These are phyloP conservation scores for Zosterops japonicus DNA, from an alignment of 2,113 vertebrate genomes.

Conservation along the genomic window DNA sequence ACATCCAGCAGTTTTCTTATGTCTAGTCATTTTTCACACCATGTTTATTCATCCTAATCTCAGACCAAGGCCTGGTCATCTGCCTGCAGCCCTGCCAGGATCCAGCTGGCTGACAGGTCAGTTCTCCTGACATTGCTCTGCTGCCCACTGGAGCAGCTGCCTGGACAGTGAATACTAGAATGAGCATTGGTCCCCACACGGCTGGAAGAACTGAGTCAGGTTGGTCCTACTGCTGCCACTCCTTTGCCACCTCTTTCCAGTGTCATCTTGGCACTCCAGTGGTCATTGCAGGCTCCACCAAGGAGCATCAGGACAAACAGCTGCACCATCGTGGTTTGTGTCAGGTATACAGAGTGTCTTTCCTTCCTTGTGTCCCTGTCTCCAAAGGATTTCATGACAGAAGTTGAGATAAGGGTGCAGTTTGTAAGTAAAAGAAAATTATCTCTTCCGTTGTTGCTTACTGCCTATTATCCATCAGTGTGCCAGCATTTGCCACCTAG, in stretches of 20 bases:
- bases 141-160: neutral
- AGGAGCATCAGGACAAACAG: neutral
- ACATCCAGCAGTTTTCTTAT: neutral
- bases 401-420: neutral
- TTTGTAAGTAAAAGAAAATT: neutral
- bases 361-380: accelerated
- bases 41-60: neutral
- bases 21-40: neutral
- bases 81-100: neutral
- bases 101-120: neutral
- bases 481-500: neutral
- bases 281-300: neutral
- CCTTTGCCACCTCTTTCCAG: neutral
- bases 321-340: neutral
- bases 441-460: neutral
- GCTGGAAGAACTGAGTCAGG: neutral
- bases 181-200: neutral
- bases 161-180: accelerated
- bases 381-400: neutral
- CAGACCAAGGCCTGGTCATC: neutral
- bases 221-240: neutral
- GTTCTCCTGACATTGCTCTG: accelerated
- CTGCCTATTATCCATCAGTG: neutral
- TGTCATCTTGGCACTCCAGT: neutral
- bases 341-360: accelerated